Base-by-base conservation (phyloP, 1,140 invertebrate genomes). In the Drosophila kikkawai region DNA sequence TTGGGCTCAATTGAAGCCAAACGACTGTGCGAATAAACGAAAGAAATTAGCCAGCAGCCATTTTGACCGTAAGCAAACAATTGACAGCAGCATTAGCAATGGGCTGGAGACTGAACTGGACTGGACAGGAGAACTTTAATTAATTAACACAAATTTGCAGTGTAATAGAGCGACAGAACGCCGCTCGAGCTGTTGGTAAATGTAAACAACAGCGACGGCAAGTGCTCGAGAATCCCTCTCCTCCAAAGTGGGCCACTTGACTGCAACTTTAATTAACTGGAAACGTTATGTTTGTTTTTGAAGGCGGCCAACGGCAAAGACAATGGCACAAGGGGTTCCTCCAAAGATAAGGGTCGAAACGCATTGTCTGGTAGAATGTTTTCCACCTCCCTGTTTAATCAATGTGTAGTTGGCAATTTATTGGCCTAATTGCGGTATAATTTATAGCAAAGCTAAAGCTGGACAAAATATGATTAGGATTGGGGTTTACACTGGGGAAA, bases 261-360 rank as follows among this genome's bases (percentile, higher is more conserved):
- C 80, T 87, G 84, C 84, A 87, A 82, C 84, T 83, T 88, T 87
- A 88, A 88, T 88, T 88, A 87, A 88, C 84, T 87, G 84, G 81
- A 87, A 87, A 88, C 65, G 84, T 84, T 80, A 87, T 87, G 80
- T 87, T 88, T 87, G 84, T 67, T 87, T 83, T 83, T 61, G 80
- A 73, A 74, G 76, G 68, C 74, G 77, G 66, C 50, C 65, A 83
- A 56, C 74, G 64, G 70, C 57, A 74, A 71, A 73, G 66, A 71
- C 66, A 73, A 73, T 70, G 68, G 65, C 51, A 61, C 37, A 65
- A 60, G 58, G 63, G 60, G 67, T 64, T 51, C 63, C 22, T 45
- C 37, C 39, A 36, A 19, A 53, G 39, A 53, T 55, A 67, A 70
- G 47, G 13, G 7, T 19, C 42, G 26, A 37, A 68, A 53, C 26